A percentile compares a stretch with the other conserved stretches of the same genome.
These are phyloP conservation scores for Heliconius cydno DNA, from an alignment of 2,888 invertebrate species.

Conservation along the genomic window DNA sequence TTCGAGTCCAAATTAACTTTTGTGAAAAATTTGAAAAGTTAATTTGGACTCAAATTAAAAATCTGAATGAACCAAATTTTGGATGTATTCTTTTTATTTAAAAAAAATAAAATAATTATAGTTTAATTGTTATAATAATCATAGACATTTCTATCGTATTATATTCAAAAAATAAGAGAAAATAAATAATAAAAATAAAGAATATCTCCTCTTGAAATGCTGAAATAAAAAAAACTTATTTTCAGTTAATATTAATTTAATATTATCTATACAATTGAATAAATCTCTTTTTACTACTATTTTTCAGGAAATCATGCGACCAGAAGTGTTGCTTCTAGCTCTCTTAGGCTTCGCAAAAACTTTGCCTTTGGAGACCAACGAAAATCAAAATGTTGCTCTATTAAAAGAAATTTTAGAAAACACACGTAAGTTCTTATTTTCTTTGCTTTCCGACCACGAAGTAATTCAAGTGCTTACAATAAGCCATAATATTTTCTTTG, in stretches of 20 bases:
- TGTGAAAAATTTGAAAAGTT: too few species aligned
- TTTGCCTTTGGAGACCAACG: conserved; percentile 13
- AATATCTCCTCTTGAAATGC: too few species aligned
- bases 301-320: conserved; percentile 34
- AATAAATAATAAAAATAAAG: not conserved
- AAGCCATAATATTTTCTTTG: conserved; percentile 7
- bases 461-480: not conserved
- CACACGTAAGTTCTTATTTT: conserved; percentile 24
- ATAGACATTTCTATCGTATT: not conserved
- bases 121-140: not conserved
- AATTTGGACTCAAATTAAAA: too few species aligned
- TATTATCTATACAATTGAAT: not conserved
- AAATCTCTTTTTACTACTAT: not conserved
- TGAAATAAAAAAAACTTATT: not conserved
- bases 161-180: not conserved
- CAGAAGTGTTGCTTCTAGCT: conserved; percentile 4
- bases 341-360: conserved; percentile 23
- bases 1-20: too few species aligned
- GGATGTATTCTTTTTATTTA: too few species aligned
- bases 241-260: not conserved
- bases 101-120: too few species aligned
- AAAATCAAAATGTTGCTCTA: conserved; percentile 5
- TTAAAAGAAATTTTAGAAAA: conserved; percentile 22
- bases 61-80: too few species aligned
- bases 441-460: too few species aligned